Percentiles rank a stretch among this genome's conserved stretches.
Evolutionary conservation across 2,888 invertebrate species (phyloP).

Genomic region (Operophtera brumata): DNA sequence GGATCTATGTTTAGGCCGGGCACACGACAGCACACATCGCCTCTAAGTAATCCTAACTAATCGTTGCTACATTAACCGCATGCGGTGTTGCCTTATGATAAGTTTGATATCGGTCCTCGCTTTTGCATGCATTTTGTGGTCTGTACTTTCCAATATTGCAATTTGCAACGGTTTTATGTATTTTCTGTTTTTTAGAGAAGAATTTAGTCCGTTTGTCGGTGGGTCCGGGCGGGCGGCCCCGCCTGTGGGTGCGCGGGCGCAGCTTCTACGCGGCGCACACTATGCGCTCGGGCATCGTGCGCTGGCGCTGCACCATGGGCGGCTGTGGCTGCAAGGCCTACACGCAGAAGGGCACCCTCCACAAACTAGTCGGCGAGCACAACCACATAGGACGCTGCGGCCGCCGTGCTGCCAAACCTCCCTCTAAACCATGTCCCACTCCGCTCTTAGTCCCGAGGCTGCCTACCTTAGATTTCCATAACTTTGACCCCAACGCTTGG

Average conservation of each 20-base stretch:
- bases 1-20: no score
- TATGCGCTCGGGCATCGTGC: constrained; percentile 74
- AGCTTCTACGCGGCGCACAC: constrained; percentile 77
- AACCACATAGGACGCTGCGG: constrained; percentile 70
- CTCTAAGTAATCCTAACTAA: not conserved
- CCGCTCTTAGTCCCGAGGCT: constrained; percentile 62
- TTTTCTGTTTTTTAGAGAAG: constrained; percentile 50
- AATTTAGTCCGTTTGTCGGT: constrained; percentile 68
- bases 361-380: constrained; percentile 74
- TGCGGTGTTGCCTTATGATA: not conserved
- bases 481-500: constrained; percentile 72
- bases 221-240: constrained; percentile 72
- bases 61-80: not conserved
- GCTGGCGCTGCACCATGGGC: constrained; percentile 77
- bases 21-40: no score
- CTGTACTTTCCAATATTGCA: not conserved
- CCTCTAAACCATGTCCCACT: constrained; percentile 39
- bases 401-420: constrained; percentile 47
- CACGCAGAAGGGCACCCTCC: constrained; percentile 70
- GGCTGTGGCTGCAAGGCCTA: constrained; percentile 76
- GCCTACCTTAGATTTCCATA: constrained; percentile 62
- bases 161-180: not conserved
- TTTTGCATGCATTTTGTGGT: constrained; percentile 1
- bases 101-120: not conserved
- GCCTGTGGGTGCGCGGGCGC: constrained; percentile 74